A percentile compares a stretch with the other conserved stretches of the same genome.
Conservation (phyloP, 1,140 invertebrate genomes). For the Chironomus striatipennis region DNA sequence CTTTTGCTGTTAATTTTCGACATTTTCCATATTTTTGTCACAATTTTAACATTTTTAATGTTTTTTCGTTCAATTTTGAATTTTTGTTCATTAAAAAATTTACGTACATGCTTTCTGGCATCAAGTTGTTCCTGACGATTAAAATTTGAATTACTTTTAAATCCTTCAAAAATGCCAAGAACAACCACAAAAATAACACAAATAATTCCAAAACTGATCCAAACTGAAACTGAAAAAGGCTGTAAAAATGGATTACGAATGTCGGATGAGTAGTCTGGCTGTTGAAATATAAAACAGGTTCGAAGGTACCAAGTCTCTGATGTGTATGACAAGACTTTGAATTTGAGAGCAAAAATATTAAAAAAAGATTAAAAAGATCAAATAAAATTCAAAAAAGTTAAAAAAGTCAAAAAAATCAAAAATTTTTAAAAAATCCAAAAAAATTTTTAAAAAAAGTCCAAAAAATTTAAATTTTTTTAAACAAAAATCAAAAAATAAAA, state of each 20-base stretch:
- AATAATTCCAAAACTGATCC: conserved; percentile 30
- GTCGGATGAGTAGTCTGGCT: not conserved
- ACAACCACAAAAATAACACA: conserved; percentile 30
- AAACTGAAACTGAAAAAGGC: conserved; percentile 32
- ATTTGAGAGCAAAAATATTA: no score
- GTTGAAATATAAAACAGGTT: not conserved
- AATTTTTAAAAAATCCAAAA: no score
- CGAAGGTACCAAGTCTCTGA: not conserved
- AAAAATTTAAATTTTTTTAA: no score
- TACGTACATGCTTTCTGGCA: not conserved
- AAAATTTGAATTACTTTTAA: not conserved
- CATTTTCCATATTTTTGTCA: not conserved
- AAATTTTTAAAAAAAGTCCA: no score
- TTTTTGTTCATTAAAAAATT: not conserved
- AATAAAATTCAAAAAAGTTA: no score
- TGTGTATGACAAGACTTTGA: not conserved
- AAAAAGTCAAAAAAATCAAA: no score
- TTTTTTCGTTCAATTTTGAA: no score
- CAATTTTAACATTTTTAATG: no score
- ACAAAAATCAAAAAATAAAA: no score
- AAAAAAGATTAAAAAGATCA: no score
- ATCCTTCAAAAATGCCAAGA: conserved; percentile 25
- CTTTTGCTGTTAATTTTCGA: no score
- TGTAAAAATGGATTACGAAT: conserved; percentile 31
- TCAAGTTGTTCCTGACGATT: not conserved